Base-by-base conservation (phyloP, 2,113 vertebrate species). In the Onychorhynchus coronatus region DNA sequence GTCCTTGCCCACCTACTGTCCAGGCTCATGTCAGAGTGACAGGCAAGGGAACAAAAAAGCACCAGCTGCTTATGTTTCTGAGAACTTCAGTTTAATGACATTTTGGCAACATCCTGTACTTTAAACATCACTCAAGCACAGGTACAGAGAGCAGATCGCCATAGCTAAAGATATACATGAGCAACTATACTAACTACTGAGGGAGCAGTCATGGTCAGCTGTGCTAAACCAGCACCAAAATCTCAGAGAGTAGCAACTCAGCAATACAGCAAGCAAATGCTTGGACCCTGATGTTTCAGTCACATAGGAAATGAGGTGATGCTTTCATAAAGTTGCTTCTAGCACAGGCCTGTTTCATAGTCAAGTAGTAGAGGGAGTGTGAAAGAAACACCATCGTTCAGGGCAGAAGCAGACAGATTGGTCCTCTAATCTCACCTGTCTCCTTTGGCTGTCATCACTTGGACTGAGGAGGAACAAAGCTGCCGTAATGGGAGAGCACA, bases 81-180 rank as follows among this genome's bases (percentile, higher is more conserved):
- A 76, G 73, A 95, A 81, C 61, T 95, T 91, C 50, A 83, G 39
- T 97, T 97, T 97, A 97, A 96, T 97, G 80, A 92, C 70, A 53
- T 92, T 94, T 96, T 95, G 91, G 88, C 91, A 96, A 95, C 65
- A 49, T 87, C 92, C 93, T 94, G 95, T 94, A 94, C 80, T 94
- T 95, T 82, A 78, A 92, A 93, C 91, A 85, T 91, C 46, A 84
- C 76, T 93, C 80, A 76, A 92, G 95, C 88, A 96, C 88, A 91
- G 96, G 86, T 88, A 92, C 52, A 81, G 86, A 96, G 88, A 96
- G 90, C 95, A 96, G 83, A 89, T 74, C 18, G 49, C 76, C 83
- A 42, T 37, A 94, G 92, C 91, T 92, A 86, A 92, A 93, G 71
- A 70, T 89, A 93, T 44, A 91, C 37, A 53, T 77, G 91, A 95